phyloP scores from a whole-genome alignment of 2,797 vertebrate genomes.

The Alectoris magna region DNA sequence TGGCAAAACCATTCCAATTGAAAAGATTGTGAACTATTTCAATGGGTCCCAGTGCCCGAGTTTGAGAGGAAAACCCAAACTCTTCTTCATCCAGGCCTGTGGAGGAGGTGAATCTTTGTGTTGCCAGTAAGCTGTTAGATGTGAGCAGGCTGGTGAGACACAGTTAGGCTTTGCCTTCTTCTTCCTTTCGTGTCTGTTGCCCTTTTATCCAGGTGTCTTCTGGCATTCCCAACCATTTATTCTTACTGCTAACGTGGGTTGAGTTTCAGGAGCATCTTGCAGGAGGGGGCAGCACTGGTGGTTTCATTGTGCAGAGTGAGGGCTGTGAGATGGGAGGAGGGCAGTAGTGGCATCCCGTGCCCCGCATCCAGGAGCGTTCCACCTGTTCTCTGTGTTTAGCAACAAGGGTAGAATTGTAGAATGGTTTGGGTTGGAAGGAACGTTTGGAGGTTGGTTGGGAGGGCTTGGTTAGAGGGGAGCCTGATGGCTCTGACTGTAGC shows the following conservation, averaged over 20 bases:
- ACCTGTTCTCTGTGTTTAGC: neutral
- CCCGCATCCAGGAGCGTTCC: rapidly evolving
- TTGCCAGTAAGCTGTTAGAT: rapidly evolving
- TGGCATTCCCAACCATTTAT: rapidly evolving
- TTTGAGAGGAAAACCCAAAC: conserved; percentile 93
- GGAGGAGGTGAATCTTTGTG: conserved; percentile 86
- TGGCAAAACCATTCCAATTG: conserved; percentile 83
- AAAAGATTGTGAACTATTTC: conserved; percentile 90
- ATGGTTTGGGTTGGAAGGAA: rapidly evolving
- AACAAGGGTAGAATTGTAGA: rapidly evolving
- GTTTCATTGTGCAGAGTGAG: rapidly evolving
- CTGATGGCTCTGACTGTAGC: rapidly evolving
- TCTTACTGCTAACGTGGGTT: rapidly evolving
- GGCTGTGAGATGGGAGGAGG: neutral
- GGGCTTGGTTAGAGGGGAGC: too few relatives aligned
- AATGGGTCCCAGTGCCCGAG: conserved; percentile 88
- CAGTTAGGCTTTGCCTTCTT: neutral
- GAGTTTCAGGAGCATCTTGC: neutral
- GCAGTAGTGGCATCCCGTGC: neutral
- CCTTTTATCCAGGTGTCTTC: neutral
- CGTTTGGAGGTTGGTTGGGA: too few relatives aligned
- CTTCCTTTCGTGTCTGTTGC: rapidly evolving
- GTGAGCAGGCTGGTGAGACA: rapidly evolving
- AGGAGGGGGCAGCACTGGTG: rapidly evolving
- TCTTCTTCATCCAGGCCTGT: conserved; percentile 98